Evolutionary conservation across 2,113 vertebrate species (phyloP).

Genomic region (human): GRCh38 chr12:57118001-57118500

Average conservation of each 20-base stretch:
- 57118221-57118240: not conserved
- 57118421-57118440: not conserved
- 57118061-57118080: not conserved
- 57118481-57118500: not conserved
- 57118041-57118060: not conserved
- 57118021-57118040: not conserved
- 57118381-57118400: not conserved
- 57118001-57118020: not conserved
- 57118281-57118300: not conserved
- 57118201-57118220: not conserved
- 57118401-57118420: not conserved
- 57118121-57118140: not conserved
- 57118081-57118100: not conserved
- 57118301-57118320: not conserved
- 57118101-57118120: not conserved
- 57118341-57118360: not conserved
- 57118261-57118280: not conserved
- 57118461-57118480: not conserved
- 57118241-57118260: not conserved
- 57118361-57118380: not conserved
- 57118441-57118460: not conserved
- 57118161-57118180: not conserved
- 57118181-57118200: not conserved
- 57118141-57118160: not conserved
- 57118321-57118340: constrained; percentile 4